Evolutionary conservation across 2,888 invertebrate genomes (phyloP), one percentile per base, ranked within the genome.

Genomic region (Coenonympha glycerion): DNA sequence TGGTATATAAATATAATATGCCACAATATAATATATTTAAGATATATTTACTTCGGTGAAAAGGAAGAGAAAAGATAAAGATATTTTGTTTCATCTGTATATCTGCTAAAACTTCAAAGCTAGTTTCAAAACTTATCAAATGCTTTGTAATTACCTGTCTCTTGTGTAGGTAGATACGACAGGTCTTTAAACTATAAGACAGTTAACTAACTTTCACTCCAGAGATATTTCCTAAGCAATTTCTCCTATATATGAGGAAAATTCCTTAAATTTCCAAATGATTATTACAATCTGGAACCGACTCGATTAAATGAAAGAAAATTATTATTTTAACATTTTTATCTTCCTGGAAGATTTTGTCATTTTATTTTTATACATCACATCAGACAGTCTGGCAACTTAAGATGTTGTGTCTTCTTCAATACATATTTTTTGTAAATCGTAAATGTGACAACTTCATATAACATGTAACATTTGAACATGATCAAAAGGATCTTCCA

Each of bases 301-400:
- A 13, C 11, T 21, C 3, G 3, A n/a, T 19, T 6, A 36, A 36
- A 19, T 19, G 11, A 9, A 5, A 19, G 11, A 21, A 8, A 13
- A 39, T 22, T 3, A 22, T 22, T 22, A 36, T 57, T 55, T 59
- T 41, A 56, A 53, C 52, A 28, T 45, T n/a, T 18, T 33, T 11
- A 19, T n/a, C n/a, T 19, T 19, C 21, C 6, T 21, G 19, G 2
- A 11, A 47, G 47, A 42, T 54, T 51, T 71, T 71, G 71, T 71
- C 72, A 70, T 62, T 69, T 69, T 65, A 65, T 58, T 48, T 53
- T 53, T 50, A 52, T 37, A 36, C 34, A 44, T 19, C 50, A 33
- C 37, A 46, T 51, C 57, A 59, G 59, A 59, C 57, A 36, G 52
- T 54, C 57, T 59, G 57, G 55, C 55, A 48, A 15, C 57, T n/a